Evolutionary conservation across 2,113 vertebrate species (phyloP).

Genomic region (Phoenicopterus ruber): DNA sequence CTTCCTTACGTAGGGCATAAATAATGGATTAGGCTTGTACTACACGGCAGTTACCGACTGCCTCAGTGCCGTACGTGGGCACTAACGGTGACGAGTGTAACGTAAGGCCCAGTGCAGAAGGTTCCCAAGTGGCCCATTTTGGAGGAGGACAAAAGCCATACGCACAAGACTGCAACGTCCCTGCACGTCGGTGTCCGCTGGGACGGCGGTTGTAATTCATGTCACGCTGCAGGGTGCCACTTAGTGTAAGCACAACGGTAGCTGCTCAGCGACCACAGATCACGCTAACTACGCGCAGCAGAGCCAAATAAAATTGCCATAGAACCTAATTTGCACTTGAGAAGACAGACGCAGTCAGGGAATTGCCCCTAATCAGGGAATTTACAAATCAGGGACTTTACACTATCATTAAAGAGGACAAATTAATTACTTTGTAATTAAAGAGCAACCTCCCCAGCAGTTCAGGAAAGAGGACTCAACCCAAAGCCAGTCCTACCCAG

Average conservation of each 20-base stretch:
- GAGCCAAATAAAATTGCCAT: background rate
- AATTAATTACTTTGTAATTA: constrained; percentile 22
- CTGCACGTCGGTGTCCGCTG: background rate
- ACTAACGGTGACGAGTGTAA: background rate
- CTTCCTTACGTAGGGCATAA: background rate
- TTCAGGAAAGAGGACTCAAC: background rate
- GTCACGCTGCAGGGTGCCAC: background rate
- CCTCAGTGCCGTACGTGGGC: background rate
- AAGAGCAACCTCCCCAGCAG: background rate
- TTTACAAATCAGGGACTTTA: background rate
- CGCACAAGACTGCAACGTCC: accelerated
- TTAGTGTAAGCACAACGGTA: background rate
- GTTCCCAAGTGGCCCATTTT: background rate
- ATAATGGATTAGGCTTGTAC: background rate
- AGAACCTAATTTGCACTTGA: background rate
- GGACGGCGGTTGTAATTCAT: background rate
- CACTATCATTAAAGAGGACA: background rate
- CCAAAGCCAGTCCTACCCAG: background rate
- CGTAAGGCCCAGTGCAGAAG: background rate
- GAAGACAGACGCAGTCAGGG: background rate
- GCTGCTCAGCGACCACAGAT: background rate
- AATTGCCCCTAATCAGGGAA: constrained; percentile 12
- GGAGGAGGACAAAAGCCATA: background rate
- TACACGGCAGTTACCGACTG: background rate
- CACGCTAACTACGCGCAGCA: background rate